Percentiles rank a stretch among this genome's conserved stretches.
These are phyloP conservation scores for Ptychodera flava DNA, from an alignment of 35 echinoderm and acorn worm genomes.

Conservation along the genomic window DNA sequence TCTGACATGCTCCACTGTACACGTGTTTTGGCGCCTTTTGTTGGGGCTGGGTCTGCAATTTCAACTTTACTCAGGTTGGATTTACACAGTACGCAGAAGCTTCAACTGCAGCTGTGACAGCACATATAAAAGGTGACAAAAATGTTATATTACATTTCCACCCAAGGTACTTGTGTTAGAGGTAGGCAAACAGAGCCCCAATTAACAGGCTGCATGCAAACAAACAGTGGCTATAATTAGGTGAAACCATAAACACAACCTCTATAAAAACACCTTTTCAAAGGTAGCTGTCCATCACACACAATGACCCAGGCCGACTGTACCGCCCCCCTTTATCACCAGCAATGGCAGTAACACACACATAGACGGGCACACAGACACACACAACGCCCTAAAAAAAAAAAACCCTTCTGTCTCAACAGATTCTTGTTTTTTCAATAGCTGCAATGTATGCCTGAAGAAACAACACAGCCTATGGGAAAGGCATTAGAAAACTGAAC, in stretches of 20 bases:
- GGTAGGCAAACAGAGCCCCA: neutral
- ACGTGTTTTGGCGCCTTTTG: too few relatives aligned
- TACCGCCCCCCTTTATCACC: neutral
- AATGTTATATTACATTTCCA: neutral
- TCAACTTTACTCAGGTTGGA: neutral
- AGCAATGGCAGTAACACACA: too few relatives aligned
- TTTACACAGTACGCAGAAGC: neutral
- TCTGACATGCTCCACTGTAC: too few relatives aligned
- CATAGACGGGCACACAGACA: too few relatives aligned
- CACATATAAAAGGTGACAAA: neutral
- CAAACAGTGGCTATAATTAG: constrained; percentile 1
- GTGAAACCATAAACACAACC: neutral
- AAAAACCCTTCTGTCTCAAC: too few relatives aligned
- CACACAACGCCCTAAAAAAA: too few relatives aligned
- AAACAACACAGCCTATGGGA: too few relatives aligned
- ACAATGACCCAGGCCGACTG: neutral
- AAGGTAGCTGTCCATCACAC: neutral
- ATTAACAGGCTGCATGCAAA: neutral
- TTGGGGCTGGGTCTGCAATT: too few relatives aligned
- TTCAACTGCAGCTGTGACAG: neutral
- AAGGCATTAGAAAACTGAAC: too few relatives aligned
- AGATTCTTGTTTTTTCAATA: too few relatives aligned
- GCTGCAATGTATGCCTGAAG: too few relatives aligned
- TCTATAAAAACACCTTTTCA: neutral
- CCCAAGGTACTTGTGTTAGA: neutral